Evolutionary conservation across 2,797 vertebrate genomes (phyloP).

Genomic region (Rhabdomys pumilio): DNA sequence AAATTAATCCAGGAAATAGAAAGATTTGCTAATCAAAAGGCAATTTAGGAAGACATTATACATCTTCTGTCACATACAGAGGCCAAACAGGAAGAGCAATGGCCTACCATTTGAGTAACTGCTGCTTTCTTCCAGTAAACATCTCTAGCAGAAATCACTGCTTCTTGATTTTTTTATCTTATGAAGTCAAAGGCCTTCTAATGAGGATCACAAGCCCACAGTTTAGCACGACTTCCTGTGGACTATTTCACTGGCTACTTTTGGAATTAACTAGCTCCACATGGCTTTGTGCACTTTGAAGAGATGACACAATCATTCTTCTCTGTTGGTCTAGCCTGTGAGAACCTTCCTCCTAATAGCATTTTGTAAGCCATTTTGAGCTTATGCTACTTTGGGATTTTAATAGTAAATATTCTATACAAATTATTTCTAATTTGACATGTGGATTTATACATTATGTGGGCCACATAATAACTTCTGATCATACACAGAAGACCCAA

Average conservation of each 20-base stretch:
- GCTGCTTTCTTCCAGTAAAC: background rate
- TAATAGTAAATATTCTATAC: constrained; percentile 41
- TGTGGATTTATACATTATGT: constrained; percentile 58
- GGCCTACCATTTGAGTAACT: constrained; percentile 17
- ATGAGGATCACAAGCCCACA: background rate
- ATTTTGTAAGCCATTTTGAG: constrained; percentile 36
- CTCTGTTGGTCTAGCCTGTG: background rate
- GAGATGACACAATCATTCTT: background rate
- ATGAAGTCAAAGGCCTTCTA: constrained; percentile 11
- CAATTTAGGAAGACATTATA: constrained; percentile 23
- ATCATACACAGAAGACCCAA: background rate
- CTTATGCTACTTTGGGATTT: constrained; percentile 31
- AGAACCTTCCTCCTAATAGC: constrained; percentile 49
- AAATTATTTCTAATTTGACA: constrained; percentile 59
- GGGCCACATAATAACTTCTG: constrained; percentile 24
- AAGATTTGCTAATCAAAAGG: constrained; percentile 25
- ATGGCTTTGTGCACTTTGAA: background rate
- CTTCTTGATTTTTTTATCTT: constrained; percentile 48
- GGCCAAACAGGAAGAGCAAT: constrained; percentile 39
- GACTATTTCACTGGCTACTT: background rate
- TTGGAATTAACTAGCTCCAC: background rate
- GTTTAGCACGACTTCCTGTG: background rate
- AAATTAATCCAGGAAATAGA: background rate
- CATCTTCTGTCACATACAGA: background rate
- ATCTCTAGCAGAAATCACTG: constrained; percentile 8